Base-by-base conservation (phyloP, 2,797 vertebrate species). In the Clamator glandarius region DNA sequence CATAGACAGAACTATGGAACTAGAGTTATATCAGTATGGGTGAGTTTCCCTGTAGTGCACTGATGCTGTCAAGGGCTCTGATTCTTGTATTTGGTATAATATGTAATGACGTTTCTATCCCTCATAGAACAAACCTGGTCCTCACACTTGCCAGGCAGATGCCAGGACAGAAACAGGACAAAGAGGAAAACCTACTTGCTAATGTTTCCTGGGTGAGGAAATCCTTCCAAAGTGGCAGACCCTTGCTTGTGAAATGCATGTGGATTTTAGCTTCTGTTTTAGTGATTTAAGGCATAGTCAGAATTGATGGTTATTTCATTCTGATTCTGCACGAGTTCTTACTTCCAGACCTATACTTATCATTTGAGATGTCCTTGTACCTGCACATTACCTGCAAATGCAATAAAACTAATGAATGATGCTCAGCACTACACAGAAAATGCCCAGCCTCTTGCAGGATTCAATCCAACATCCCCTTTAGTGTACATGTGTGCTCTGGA, bases 251-350 rank as follows among this genome's bases (percentile, higher is more conserved):
- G 82, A 88, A 93, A 92, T 31, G 76, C 93, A 82, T 1, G 1
- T 76, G 52, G 69, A 90, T 92, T 92, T 91, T 79, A 92, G 91
- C 92, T 93, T 96, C 83, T 63, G 48, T 86, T 93, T 79, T 92
- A 95, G 68, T 84, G 66, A 96, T 59, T 76, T 84, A 83, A 85
- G 59, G 44, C 84, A 84, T 25, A 13, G 63, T 66, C 31, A 77
- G 69, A 91, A 93, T 9, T 66, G 81, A 80, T 62, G 66, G 39
- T 61, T 91, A 11, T 70, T 89, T 85, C 68, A 85, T 84, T 77
- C 77, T 64, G 51, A 69, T 95, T 74, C 70, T 92, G 41, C 73
- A 19, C 2, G 16, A 92, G 19, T 94, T 88, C 69, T 61, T 84
- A 59, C 31, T 78, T 88, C 68, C 69, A 59, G 57, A n/a, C 63